A percentile compares a stretch with the other conserved stretches of the same genome.
Evolutionary conservation across 1,140 invertebrate genomes (phyloP).

Genomic region (Dysdera silvatica): DNA sequence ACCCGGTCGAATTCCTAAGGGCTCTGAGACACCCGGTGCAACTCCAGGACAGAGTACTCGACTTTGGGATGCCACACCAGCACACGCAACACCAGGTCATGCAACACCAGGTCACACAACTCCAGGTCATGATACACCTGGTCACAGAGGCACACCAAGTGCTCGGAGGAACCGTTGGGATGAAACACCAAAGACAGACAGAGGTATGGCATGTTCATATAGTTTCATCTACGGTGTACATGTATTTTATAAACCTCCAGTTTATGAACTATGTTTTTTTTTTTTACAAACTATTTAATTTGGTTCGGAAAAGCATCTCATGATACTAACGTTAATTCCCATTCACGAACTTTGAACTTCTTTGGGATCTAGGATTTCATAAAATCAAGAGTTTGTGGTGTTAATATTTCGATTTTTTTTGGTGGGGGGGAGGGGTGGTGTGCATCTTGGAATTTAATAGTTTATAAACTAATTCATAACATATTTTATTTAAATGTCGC

Average conservation of each 20-base stretch:
- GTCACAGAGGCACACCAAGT: slow-evolving; percentile 60
- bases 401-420: too few species aligned
- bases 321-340: too few species aligned
- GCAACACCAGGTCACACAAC: slow-evolving; percentile 78
- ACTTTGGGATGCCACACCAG: slow-evolving; percentile 91
- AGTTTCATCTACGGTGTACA: background rate
- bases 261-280: background rate
- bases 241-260: background rate
- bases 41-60: slow-evolving; percentile 70
- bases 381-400: too few species aligned
- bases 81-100: slow-evolving; percentile 69
- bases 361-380: too few species aligned
- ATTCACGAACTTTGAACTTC: too few species aligned
- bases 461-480: too few species aligned
- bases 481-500: too few species aligned
- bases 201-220: slow-evolving; percentile 50
- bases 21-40: slow-evolving; percentile 82
- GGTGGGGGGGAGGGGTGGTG: too few species aligned
- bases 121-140: slow-evolving; percentile 79
- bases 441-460: too few species aligned
- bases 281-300: too few species aligned
- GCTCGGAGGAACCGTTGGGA: slow-evolving; percentile 94
- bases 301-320: too few species aligned
- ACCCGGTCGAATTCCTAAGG: slow-evolving; percentile 69
- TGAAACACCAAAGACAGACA: slow-evolving; percentile 95